Evolutionary conservation across 2,888 invertebrate species (phyloP).

Genomic region (Drosophila cracens): DNA sequence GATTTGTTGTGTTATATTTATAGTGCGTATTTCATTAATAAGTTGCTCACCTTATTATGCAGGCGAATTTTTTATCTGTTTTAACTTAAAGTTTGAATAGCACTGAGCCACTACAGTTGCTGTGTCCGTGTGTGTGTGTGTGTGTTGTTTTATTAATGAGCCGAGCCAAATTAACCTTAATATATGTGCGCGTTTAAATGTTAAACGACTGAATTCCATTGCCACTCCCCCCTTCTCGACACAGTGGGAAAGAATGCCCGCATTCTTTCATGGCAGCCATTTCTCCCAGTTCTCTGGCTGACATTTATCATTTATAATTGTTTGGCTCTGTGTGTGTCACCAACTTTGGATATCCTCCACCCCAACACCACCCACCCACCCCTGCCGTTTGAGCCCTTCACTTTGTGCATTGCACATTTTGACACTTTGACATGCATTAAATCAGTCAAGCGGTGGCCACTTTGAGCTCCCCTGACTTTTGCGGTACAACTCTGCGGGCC

Average conservation of each 20-base stretch:
- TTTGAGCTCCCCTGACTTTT: slow-evolving; percentile 56
- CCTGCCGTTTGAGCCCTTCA: slow-evolving; percentile 15
- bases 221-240: not conserved
- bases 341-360: slow-evolving; percentile 33
- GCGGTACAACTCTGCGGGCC: slow-evolving; percentile 23
- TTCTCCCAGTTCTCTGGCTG: slow-evolving; percentile 26
- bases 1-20: slow-evolving; percentile 64
- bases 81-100: slow-evolving; percentile 53
- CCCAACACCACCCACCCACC: not conserved
- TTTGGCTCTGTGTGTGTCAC: slow-evolving; percentile 61
- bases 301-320: slow-evolving; percentile 80
- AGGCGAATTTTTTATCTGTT: slow-evolving; percentile 39
- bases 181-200: slow-evolving; percentile 48
- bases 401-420: slow-evolving; percentile 76
- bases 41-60: slow-evolving; percentile 73
- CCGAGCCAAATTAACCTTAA: slow-evolving; percentile 77
- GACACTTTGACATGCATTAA: slow-evolving; percentile 81
- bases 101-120: slow-evolving; percentile 20
- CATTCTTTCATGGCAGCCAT: slow-evolving; percentile 1
- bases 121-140: slow-evolving; percentile 10
- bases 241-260: not conserved
- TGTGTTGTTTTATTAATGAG: slow-evolving; percentile 73
- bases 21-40: slow-evolving; percentile 68
- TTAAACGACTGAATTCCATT: slow-evolving; percentile 36
- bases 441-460: slow-evolving; percentile 71